phyloP scores from a whole-genome alignment of 2,113 vertebrate species.

The Chitala chitala region DNA sequence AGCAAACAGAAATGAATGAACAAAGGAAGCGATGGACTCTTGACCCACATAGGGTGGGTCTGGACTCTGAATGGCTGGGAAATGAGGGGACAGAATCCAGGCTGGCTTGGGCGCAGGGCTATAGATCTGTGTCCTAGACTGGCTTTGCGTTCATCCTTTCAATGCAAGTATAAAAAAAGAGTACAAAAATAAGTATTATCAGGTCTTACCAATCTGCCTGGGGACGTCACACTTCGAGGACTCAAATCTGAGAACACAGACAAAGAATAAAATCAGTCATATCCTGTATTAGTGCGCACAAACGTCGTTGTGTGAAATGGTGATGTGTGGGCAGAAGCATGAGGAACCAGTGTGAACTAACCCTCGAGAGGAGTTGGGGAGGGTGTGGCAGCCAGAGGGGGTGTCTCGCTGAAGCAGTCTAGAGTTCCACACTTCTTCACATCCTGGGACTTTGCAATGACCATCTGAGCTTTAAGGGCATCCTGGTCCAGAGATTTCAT shows the following conservation, averaged over 20 bases:
- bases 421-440: slow-evolving; percentile 77
- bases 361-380: slow-evolving; percentile 90
- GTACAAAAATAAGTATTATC: not conserved
- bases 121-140: not conserved
- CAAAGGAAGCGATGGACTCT: not conserved
- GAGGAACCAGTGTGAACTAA: slow-evolving; percentile 32
- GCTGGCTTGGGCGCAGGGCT: not conserved
- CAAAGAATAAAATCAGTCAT: slow-evolving; percentile 2
- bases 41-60: not conserved
- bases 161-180: not conserved
- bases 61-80: not conserved
- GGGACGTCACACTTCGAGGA: slow-evolving; percentile 73
- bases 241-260: slow-evolving; percentile 65
- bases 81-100: not conserved
- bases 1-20: slow-evolving; percentile 51
- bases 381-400: slow-evolving; percentile 80
- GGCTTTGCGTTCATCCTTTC: not conserved
- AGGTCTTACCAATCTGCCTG: slow-evolving; percentile 81
- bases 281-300: not conserved
- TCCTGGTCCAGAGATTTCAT: slow-evolving; percentile 98
- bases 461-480: slow-evolving; percentile 93
- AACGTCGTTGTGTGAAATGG: not conserved
- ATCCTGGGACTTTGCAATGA: slow-evolving; percentile 93
- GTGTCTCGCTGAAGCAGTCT: slow-evolving; percentile 85
- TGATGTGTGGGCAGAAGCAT: not conserved